Conservation (phyloP, 2,888 invertebrate species). For the Macrophya annulata region DNA sequence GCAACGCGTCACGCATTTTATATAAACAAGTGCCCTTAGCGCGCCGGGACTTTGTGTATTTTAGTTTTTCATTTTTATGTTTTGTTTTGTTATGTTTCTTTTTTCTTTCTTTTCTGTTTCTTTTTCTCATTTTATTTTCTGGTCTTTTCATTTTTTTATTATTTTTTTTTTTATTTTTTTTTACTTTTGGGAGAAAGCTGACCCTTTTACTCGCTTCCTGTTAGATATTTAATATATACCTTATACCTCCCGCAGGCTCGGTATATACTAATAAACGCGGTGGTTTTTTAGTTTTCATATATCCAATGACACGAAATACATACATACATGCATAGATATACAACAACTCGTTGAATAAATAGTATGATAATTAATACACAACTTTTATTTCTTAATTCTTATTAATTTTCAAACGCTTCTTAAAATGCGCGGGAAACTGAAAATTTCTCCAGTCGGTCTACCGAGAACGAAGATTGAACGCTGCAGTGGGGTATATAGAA, state of each 20-base stretch:
- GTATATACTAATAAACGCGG: not conserved
- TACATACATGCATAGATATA: not conserved
- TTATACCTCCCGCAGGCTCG: not conserved
- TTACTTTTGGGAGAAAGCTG: constrained; percentile 64
- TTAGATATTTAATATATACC: not conserved
- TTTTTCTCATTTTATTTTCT: not conserved
- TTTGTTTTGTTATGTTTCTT: no score
- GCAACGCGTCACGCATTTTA: constrained; percentile 5
- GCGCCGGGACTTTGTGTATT: not conserved
- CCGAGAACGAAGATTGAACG: not conserved
- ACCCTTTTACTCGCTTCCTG: constrained; percentile 60
- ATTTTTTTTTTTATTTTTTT: constrained; percentile 35
- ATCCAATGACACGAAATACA: not conserved
- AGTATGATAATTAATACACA: constrained; percentile 1
- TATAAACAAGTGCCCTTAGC: not conserved
- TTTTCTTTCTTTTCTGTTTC: no score
- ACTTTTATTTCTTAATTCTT: not conserved
- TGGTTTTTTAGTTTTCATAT: not conserved
- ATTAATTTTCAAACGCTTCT: not conserved
- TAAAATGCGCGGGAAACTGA: constrained; percentile 24
- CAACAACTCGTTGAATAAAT: not conserved
- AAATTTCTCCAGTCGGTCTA: not conserved
- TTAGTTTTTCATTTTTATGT: not conserved
- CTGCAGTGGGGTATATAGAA: not conserved
- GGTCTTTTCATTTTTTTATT: not conserved